These are phyloP conservation scores for Mylabris phalerata DNA, from an alignment of 1,140 invertebrate species.

Conservation along the genomic window DNA sequence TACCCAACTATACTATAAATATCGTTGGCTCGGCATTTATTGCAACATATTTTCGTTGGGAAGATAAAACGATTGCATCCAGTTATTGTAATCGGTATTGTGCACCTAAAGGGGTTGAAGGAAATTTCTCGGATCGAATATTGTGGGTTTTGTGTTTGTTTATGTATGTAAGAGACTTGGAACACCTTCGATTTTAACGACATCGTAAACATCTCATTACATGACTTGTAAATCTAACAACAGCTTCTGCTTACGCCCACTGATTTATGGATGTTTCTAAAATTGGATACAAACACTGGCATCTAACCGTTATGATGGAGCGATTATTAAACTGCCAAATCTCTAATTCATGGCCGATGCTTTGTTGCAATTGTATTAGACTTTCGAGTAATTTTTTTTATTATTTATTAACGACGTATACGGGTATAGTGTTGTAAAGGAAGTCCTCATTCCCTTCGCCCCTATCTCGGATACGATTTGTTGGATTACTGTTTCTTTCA, in stretches of 20 bases:
- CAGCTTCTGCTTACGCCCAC: slow-evolving; percentile 15
- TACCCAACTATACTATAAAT: slow-evolving; percentile 34
- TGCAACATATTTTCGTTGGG: slow-evolving; percentile 34
- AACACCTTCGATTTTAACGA: slow-evolving; percentile 23
- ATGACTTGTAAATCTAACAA: slow-evolving; percentile 22
- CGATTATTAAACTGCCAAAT: slow-evolving; percentile 26
- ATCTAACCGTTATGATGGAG: slow-evolving; percentile 9
- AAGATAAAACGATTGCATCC: slow-evolving; percentile 16
- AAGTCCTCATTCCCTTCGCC: slow-evolving; percentile 3
- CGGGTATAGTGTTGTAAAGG: no score
- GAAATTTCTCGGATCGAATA: not conserved
- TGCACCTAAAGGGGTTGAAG: not conserved
- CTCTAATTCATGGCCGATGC: slow-evolving; percentile 22
- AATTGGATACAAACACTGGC: slow-evolving; percentile 1
- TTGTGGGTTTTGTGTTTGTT: not conserved
- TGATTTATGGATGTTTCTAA: slow-evolving; percentile 19
- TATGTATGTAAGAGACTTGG: not conserved
- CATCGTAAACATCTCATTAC: slow-evolving; percentile 24
- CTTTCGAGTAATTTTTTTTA: no score
- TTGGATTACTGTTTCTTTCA: slow-evolving; percentile 17
- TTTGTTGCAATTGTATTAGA: no score
- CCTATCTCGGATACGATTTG: slow-evolving; percentile 6
- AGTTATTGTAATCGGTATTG: not conserved
- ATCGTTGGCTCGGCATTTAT: slow-evolving; percentile 28
- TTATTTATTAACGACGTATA: no score